Evolutionary conservation across 2,797 vertebrate genomes (phyloP).

Genomic region (Crax fasciolata): DNA sequence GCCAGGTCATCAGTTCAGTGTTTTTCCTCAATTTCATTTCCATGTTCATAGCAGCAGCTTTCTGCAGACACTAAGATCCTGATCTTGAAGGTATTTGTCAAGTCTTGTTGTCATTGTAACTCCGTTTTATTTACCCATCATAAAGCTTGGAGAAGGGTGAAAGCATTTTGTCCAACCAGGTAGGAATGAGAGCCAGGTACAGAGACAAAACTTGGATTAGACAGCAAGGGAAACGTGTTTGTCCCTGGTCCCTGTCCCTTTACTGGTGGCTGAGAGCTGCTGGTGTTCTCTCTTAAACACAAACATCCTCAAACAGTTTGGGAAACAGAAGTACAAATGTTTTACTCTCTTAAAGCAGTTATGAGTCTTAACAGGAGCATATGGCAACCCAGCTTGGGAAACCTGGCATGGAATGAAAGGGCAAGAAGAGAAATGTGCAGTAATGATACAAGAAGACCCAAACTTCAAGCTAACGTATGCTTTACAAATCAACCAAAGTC

Average conservation of each 20-base stretch:
- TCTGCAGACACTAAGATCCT: neutral
- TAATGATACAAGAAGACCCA: neutral
- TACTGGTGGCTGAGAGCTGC: neutral
- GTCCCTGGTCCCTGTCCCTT: fast-evolving
- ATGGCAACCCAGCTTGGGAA: conserved; percentile 34
- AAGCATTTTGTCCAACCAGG: neutral
- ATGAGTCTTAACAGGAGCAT: neutral
- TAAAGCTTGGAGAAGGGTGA: neutral
- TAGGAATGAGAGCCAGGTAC: neutral
- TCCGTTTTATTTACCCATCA: neutral
- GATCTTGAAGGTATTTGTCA: neutral
- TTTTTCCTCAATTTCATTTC: neutral
- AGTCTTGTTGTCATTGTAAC: neutral
- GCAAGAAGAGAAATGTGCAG: conserved; percentile 18
- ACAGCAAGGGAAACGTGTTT: neutral
- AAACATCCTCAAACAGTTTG: neutral
- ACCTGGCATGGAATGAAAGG: conserved; percentile 19
- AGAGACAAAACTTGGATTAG: neutral
- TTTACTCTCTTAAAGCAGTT: conserved; percentile 10
- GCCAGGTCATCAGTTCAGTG: neutral
- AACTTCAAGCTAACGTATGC: neutral
- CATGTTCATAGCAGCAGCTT: neutral
- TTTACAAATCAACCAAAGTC: neutral
- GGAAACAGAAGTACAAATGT: neutral
- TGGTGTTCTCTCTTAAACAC: neutral